Evolutionary conservation across 2,888 invertebrate species (phyloP), one percentile per base, ranked within the genome.

Genomic region (Anoplius nigerrimus): DNA sequence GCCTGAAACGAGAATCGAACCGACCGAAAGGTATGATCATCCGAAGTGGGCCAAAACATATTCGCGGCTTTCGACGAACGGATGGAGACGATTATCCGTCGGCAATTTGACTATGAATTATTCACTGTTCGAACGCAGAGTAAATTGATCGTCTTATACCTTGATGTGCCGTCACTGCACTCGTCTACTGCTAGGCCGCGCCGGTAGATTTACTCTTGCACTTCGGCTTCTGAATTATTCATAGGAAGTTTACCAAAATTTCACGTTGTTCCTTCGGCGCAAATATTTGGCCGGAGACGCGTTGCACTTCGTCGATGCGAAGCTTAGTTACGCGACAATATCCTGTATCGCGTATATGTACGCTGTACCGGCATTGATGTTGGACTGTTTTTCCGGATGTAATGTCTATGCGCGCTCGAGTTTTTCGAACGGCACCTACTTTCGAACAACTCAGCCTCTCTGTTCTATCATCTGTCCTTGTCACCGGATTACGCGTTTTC

Each of bases 141-240:
- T 48, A 48, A 48, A 48, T 48, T 48, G n/a, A 18, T 48, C 48
- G 13, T 18, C 48, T 16, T 48, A 48, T 16, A 48, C 48, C 16
- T 16, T n/a, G 1, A 48, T 18, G 16, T 16, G 13, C n/a, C 18
- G 5, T 18, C 48, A 48, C 18, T 48, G 48, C n/a, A 16, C 48
- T 8, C 16, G 16, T 6, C n/a, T 2, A 13, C 6, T 13, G 16
- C n/a, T 18, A 16, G 48, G 48, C 48, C 18, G n/a, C 13, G 6
- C 18, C 48, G n/a, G 13, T 48, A 16, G 8, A 48, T 48, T n/a
- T 48, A 48, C 18, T 6, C 48, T 18, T 18, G 18, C 48, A 48
- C 48, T 48, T 48, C 18, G 8, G 3, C 1, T 8, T 8, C 18
- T 18, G 48, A 48, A 48, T 48, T 48, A 48, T 48, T 48, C 48